These are phyloP conservation scores for Schizaphis graminum DNA, from an alignment of 2,888 invertebrate genomes.

Conservation along the genomic window DNA sequence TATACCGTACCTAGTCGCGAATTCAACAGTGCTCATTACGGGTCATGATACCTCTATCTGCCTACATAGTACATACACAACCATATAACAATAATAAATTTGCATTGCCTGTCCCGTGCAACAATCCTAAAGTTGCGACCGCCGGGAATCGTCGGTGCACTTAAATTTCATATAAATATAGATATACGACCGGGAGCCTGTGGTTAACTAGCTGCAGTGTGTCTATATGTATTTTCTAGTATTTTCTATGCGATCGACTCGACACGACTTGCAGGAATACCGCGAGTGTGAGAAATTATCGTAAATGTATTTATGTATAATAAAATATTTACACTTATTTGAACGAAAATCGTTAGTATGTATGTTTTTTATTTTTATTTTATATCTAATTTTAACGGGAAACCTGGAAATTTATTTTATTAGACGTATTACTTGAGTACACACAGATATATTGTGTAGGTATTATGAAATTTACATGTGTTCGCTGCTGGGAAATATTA, in stretches of 20 bases:
- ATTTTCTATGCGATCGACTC: background rate
- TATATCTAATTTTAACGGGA: background rate
- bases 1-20: background rate
- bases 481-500: background rate
- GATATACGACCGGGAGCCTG: slow-evolving; percentile 23
- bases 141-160: background rate
- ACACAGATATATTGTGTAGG: background rate
- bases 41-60: background rate
- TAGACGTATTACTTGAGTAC: background rate
- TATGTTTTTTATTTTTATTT: background rate
- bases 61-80: background rate
- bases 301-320: background rate
- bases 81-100: background rate
- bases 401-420: background rate
- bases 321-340: background rate
- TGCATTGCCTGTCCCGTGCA: background rate
- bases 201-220: background rate
- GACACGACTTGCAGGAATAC: background rate
- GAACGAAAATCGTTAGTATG: background rate
- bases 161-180: background rate
- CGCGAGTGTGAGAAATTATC: background rate
- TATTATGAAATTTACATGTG: background rate
- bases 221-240: background rate
- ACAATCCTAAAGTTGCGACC: background rate
- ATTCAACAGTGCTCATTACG: background rate